phyloP scores from a whole-genome alignment of 2,888 invertebrate genomes.

The Acanthosepion esculentum region DNA sequence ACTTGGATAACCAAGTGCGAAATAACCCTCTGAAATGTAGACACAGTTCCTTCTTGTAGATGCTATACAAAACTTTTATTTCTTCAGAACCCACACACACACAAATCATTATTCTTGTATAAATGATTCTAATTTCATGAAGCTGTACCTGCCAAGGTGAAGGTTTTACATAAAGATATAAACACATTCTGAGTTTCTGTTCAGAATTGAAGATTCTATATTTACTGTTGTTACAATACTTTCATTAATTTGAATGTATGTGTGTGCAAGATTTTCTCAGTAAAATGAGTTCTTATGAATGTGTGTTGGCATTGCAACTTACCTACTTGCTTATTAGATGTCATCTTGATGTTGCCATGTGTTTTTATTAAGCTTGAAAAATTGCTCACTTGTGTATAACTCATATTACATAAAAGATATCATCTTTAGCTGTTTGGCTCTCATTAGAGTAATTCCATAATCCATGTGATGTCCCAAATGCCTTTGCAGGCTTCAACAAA shows the following conservation, averaged over 20 bases:
- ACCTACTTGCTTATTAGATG: neutral
- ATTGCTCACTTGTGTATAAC: neutral
- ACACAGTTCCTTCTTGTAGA: neutral
- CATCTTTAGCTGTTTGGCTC: too few species aligned
- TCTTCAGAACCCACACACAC: neutral
- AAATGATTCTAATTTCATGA: neutral
- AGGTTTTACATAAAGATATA: neutral
- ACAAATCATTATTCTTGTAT: neutral
- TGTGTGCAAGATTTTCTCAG: neutral
- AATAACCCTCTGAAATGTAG: neutral
- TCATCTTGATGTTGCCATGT: neutral
- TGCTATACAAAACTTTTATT: neutral
- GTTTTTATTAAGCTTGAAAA: conserved; percentile 6
- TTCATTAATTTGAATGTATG: neutral
- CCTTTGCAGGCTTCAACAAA: too few species aligned
- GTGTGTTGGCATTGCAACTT: neutral
- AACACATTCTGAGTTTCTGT: neutral
- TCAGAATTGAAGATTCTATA: neutral
- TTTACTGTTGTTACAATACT: neutral
- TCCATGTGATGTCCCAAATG: too few species aligned
- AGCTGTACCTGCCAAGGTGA: neutral
- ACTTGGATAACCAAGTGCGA: neutral
- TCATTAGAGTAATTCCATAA: too few species aligned
- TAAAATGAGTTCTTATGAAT: neutral
- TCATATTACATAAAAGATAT: neutral